These are phyloP conservation scores for Coluber constrictor DNA, from an alignment of 2,797 vertebrate genomes.

Conservation along the genomic window DNA sequence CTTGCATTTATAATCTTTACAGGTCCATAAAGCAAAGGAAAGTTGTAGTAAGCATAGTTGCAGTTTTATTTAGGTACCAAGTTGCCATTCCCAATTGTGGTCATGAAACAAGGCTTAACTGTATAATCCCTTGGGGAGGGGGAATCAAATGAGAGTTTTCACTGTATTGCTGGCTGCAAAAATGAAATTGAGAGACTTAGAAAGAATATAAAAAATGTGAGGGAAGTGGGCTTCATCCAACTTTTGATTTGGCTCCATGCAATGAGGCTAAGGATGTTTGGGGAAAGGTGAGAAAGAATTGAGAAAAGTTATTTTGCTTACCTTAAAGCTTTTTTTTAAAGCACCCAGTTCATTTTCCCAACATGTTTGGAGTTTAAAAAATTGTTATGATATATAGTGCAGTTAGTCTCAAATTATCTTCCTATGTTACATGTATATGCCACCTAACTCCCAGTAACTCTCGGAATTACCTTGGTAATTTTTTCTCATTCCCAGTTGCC, in stretches of 20 bases:
- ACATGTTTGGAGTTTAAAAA: not conserved
- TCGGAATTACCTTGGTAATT: not conserved
- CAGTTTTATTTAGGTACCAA: not conserved
- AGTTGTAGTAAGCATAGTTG: not conserved
- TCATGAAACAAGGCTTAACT: not conserved
- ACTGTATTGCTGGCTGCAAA: not conserved
- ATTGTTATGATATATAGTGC: not conserved
- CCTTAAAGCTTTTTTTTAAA: not conserved
- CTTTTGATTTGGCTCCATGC: not conserved
- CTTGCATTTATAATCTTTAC: not conserved
- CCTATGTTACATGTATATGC: not conserved
- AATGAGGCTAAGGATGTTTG: not conserved
- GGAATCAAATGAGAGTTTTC: not conserved
- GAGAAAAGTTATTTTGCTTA: not conserved
- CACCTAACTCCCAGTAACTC: not conserved
- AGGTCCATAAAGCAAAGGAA: not conserved
- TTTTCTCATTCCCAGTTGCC: not conserved
- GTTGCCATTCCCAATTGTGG: not conserved
- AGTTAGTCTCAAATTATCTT: not conserved
- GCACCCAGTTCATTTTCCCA: not conserved
- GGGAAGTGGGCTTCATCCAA: not conserved
- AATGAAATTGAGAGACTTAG: not conserved
- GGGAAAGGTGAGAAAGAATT: not conserved
- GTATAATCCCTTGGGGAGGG: not conserved
- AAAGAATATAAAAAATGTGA: not conserved